A percentile compares a stretch with the other conserved stretches of the same genome.
Evolutionary conservation across 2,888 invertebrate species (phyloP).

Genomic region (Caenorhabditis sp.): DNA sequence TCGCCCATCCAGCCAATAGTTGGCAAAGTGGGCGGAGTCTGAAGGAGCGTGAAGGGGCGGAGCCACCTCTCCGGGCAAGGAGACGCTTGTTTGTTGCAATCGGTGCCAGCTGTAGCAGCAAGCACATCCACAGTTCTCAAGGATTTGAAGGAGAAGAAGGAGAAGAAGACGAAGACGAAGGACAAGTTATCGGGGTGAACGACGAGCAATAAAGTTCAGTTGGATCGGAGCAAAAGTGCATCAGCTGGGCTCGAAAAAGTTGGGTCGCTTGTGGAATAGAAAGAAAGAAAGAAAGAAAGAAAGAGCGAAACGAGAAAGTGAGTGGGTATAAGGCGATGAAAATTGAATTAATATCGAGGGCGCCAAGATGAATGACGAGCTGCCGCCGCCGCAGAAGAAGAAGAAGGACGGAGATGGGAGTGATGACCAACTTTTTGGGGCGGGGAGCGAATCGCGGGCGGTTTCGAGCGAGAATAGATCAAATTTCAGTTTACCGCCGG

Average conservation of each 20-base stretch:
- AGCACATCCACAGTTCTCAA: too few relatives aligned
- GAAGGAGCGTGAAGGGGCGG: not conserved
- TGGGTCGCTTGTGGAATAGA: slow-evolving; percentile 25
- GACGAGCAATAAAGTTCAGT: not conserved
- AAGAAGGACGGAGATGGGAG: not conserved
- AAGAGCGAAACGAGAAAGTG: not conserved
- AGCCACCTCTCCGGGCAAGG: not conserved
- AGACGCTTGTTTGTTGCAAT: not conserved
- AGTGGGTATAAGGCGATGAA: slow-evolving; percentile 21
- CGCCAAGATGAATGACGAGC: slow-evolving; percentile 44
- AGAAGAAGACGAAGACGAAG: too few relatives aligned
- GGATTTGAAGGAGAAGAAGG: not conserved
- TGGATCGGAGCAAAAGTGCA: not conserved
- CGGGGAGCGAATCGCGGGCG: too few relatives aligned
- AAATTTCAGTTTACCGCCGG: slow-evolving; percentile 12
- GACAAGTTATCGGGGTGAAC: too few relatives aligned
- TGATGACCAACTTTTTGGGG: slow-evolving; percentile 18
- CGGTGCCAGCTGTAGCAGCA: not conserved
- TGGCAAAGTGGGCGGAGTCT: slow-evolving; percentile 36
- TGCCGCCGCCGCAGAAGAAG: too few relatives aligned
- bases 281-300: slow-evolving; percentile 22
- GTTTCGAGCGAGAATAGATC: slow-evolving; percentile 7
- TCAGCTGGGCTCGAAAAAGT: slow-evolving; percentile 1
- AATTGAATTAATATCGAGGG: slow-evolving; percentile 42
- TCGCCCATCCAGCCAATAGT: slow-evolving; percentile 34